Evolutionary conservation across 2,113 vertebrate species (phyloP).

Genomic region (Heterotilapia buettikoferi): DNA sequence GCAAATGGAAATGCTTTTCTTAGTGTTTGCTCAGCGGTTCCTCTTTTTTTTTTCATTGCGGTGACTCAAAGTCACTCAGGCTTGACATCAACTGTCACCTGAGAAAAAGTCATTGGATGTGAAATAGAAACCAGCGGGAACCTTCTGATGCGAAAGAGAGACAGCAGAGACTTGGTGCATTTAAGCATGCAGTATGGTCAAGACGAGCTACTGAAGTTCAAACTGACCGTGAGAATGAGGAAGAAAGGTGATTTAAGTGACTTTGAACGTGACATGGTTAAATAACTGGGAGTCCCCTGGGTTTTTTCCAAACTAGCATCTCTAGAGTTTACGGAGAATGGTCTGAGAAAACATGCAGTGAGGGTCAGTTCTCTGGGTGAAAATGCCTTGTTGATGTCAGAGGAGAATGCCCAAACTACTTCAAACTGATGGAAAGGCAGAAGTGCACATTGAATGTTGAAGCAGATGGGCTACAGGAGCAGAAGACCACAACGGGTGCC

Average conservation of each 20-base stretch:
- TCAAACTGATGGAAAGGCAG: neutral
- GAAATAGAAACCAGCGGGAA: neutral
- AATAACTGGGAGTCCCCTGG: neutral
- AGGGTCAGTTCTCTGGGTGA: neutral
- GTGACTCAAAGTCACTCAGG: conserved; percentile 12
- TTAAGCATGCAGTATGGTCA: neutral
- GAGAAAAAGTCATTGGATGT: neutral
- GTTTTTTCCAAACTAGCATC: fast-evolving
- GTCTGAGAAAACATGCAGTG: neutral
- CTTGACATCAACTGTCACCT: neutral
- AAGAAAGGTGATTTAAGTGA: neutral
- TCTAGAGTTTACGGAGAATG: neutral
- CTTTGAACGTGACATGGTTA: fast-evolving
- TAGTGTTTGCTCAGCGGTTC: neutral
- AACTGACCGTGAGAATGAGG: neutral
- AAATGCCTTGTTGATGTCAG: neutral
- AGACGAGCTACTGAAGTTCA: fast-evolving
- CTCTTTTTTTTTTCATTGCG: neutral
- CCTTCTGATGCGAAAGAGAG: neutral
- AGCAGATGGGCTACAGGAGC: neutral
- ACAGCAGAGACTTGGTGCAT: neutral
- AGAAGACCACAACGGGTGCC: neutral
- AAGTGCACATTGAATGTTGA: neutral
- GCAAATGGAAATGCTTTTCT: neutral
- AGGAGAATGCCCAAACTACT: neutral